phyloP scores from a whole-genome alignment of 1,140 invertebrate species.

The Anthonomus grandis region DNA sequence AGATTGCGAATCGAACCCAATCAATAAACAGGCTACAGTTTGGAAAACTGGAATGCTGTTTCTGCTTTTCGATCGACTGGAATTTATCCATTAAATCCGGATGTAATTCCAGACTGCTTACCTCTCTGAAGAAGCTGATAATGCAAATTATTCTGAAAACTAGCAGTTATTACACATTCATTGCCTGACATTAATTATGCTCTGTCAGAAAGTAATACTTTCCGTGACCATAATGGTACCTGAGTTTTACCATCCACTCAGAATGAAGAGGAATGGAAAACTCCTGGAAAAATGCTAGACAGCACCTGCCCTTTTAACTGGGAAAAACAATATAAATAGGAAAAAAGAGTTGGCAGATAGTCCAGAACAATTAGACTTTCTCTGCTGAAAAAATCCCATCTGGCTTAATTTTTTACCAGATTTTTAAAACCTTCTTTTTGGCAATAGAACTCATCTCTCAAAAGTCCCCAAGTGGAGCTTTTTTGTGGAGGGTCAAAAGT shows the following conservation, averaged over 20 bases:
- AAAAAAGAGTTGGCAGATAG: not conserved
- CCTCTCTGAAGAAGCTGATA: conserved; percentile 12
- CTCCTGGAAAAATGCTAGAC: not conserved
- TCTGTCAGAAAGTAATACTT: conserved; percentile 4
- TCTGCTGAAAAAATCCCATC: too few species aligned
- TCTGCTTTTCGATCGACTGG: too few species aligned
- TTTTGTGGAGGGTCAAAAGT: too few species aligned
- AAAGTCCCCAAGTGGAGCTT: too few species aligned
- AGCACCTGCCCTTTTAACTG: not conserved
- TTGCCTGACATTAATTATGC: not conserved
- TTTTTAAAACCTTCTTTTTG: too few species aligned
- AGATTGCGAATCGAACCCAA: not conserved
- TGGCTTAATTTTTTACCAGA: too few species aligned
- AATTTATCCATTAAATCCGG: too few species aligned
- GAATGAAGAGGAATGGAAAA: not conserved
- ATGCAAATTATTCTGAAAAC: conserved; percentile 6
- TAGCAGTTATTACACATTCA: conserved; percentile 11
- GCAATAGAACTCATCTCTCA: too few species aligned
- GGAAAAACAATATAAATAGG: not conserved
- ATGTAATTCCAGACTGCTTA: conserved; percentile 29
- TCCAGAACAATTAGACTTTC: too few species aligned
- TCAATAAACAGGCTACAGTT: not conserved
- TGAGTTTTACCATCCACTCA: not conserved
- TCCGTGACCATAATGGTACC: not conserved
- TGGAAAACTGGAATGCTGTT: not conserved